A percentile compares a stretch with the other conserved stretches of the same genome.
These are phyloP conservation scores for Virgularia gustaviana DNA, from an alignment of 92 coral and sea anemone species.

Conservation along the genomic window DNA sequence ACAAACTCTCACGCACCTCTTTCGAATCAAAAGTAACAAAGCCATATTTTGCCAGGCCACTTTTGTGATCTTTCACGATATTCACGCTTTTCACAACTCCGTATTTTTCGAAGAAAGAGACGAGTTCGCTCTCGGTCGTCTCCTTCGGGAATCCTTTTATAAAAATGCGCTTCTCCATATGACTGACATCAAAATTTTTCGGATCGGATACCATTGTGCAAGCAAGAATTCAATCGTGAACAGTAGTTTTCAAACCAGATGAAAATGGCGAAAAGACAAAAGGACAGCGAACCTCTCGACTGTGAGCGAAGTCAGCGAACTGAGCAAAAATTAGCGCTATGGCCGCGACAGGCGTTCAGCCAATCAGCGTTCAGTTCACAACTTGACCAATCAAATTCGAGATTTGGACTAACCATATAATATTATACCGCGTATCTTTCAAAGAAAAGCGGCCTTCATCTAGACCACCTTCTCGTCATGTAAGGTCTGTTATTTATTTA, in stretches of 20 bases:
- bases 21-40: conserved; percentile 96
- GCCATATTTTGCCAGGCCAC: conserved; percentile 94
- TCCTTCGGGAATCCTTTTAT: conserved; percentile 94
- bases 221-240: too few relatives aligned
- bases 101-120: conserved; percentile 78
- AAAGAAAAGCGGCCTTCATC: too few relatives aligned
- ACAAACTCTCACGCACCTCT: conserved; percentile 76
- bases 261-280: too few relatives aligned
- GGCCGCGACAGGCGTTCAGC: too few relatives aligned
- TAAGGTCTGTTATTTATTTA: too few relatives aligned
- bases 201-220: conserved; percentile 20
- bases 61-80: conserved; percentile 83
- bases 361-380: conserved; percentile 29
- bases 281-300: too few relatives aligned
- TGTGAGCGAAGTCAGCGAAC: too few relatives aligned
- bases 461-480: too few relatives aligned
- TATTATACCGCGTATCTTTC: too few relatives aligned
- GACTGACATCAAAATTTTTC: conserved; percentile 7
- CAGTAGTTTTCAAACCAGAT: too few relatives aligned
- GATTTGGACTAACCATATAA: background rate
- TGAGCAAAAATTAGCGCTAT: too few relatives aligned
- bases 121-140: conserved; percentile 89
- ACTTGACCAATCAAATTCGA: conserved; percentile 28
- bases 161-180: conserved; percentile 74
- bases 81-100: conserved; percentile 88